Evolutionary conservation across 1,140 invertebrate species (phyloP).

Genomic region (Triops cancriformis): DNA sequence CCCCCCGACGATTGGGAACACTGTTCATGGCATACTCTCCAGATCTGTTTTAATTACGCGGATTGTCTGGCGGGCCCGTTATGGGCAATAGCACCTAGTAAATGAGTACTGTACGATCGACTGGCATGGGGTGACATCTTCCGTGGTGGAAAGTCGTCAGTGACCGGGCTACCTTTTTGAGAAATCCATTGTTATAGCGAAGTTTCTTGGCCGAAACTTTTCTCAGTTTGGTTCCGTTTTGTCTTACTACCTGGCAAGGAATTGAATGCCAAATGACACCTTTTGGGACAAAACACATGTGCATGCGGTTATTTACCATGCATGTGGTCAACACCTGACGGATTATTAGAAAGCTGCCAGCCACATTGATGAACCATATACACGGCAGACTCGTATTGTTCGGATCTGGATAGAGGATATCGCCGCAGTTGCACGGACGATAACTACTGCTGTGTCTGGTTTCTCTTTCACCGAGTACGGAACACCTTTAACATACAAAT

Average conservation of each 20-base stretch:
- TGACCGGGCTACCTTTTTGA: no score
- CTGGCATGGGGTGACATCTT: not conserved
- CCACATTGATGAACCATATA: conserved; percentile 8
- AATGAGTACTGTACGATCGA: not conserved
- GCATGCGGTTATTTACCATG: not conserved
- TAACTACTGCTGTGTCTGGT: no score
- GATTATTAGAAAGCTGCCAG: conserved; percentile 13
- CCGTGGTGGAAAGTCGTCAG: no score
- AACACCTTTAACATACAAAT: no score
- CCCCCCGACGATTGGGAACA: not conserved
- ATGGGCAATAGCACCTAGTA: not conserved
- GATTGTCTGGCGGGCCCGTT: no score
- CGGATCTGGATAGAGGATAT: not conserved
- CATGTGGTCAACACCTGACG: conserved; percentile 9
- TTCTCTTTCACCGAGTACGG: no score
- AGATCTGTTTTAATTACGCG: not conserved
- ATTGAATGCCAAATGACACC: not conserved
- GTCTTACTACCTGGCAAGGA: not conserved
- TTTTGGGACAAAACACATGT: not conserved
- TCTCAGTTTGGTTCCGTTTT: not conserved
- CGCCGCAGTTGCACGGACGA: no score
- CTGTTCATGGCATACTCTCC: not conserved
- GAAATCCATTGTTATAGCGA: no score
- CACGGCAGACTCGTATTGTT: not conserved
- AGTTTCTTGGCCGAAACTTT: no score